These are phyloP conservation scores for Vanessa tameamea DNA, from an alignment of 1,140 invertebrate genomes.

Conservation along the genomic window DNA sequence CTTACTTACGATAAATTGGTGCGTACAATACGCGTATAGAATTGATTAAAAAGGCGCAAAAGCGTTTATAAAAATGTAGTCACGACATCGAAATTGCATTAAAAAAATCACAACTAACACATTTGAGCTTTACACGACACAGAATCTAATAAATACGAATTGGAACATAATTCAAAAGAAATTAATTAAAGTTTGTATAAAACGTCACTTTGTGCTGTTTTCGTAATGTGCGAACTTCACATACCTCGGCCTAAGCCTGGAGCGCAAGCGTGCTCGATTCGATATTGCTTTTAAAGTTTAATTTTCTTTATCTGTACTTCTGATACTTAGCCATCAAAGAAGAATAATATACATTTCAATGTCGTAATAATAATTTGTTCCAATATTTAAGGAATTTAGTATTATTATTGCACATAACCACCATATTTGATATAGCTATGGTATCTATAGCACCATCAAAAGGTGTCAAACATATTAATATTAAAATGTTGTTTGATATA, in stretches of 20 bases:
- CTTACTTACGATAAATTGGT: slow-evolving; percentile 38
- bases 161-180: slow-evolving; percentile 8
- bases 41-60: slow-evolving; percentile 70
- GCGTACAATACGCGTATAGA: slow-evolving; percentile 41
- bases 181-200: slow-evolving; percentile 11
- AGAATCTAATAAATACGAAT: slow-evolving; percentile 46
- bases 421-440: too few relatives aligned
- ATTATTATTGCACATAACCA: too few relatives aligned
- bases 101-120: slow-evolving; percentile 67
- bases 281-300: slow-evolving; percentile 15
- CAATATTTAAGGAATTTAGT: too few relatives aligned
- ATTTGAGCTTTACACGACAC: slow-evolving; percentile 61
- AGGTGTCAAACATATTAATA: too few relatives aligned
- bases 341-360: neutral
- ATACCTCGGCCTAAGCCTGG: neutral
- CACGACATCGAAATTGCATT: slow-evolving; percentile 69
- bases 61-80: slow-evolving; percentile 71
- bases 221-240: neutral
- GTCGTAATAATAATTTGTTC: too few relatives aligned
- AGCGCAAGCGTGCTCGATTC: slow-evolving; percentile 26
- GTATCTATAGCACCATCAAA: too few relatives aligned
- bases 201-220: slow-evolving; percentile 28
- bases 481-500: too few relatives aligned
- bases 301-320: slow-evolving; percentile 19
- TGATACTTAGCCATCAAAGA: neutral